Evolutionary conservation across 2,888 invertebrate species (phyloP).

Genomic region (Aricia artaxerxes): DNA sequence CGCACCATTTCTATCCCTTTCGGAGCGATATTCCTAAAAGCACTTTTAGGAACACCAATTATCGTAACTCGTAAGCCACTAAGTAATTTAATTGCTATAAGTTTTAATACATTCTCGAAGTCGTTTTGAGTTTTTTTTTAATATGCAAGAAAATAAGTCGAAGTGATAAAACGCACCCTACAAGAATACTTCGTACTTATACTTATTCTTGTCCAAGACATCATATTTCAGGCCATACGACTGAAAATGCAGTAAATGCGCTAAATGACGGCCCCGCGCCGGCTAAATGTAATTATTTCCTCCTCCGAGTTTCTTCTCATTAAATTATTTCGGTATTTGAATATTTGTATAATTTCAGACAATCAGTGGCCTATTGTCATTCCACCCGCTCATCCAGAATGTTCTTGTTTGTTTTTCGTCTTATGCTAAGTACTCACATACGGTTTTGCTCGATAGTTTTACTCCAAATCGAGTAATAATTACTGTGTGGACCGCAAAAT

Average conservation of each 20-base stretch:
- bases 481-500: too few species aligned
- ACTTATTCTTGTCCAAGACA: not conserved
- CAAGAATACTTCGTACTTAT: not conserved
- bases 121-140: not conserved
- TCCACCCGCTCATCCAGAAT: not conserved
- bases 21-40: not conserved
- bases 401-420: not conserved
- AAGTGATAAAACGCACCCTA: too few species aligned
- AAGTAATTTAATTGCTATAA: not conserved
- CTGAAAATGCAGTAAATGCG: constrained; percentile 3
- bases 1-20: not conserved
- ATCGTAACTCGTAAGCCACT: not conserved
- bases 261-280: constrained; percentile 19
- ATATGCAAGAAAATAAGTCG: not conserved
- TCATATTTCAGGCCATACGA: constrained; percentile 36
- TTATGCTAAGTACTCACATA: not conserved
- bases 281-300: constrained; percentile 27
- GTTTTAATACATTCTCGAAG: not conserved
- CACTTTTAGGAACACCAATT: not conserved
- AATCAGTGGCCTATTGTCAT: constrained; percentile 7
- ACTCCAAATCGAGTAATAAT: too few species aligned
- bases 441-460: too few species aligned
- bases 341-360: constrained; percentile 5
- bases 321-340: constrained; percentile 12
- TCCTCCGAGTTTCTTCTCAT: constrained; percentile 27